phyloP scores from a whole-genome alignment of 2,888 invertebrate genomes.

The Sipha maydis region DNA sequence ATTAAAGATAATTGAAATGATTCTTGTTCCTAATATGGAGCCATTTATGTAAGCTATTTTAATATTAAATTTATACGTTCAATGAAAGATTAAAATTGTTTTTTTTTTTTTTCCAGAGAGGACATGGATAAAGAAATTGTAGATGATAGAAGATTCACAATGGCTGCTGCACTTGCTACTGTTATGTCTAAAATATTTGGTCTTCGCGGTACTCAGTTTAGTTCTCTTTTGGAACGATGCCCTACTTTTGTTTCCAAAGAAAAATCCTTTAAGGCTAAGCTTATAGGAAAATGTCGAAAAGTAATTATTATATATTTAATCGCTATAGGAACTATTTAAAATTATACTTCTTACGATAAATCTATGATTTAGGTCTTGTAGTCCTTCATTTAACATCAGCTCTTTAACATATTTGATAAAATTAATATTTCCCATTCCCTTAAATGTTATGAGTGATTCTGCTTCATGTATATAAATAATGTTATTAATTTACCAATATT shows the following conservation, averaged over 20 bases:
- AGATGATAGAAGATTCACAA: constrained; percentile 75
- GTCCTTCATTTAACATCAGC: too few relatives aligned
- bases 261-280: constrained; percentile 77
- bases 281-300: constrained; percentile 78
- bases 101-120: constrained; percentile 68
- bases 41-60: constrained; percentile 72
- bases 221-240: constrained; percentile 76
- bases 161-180: constrained; percentile 82
- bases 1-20: constrained; percentile 78
- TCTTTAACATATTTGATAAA: too few relatives aligned
- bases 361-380: too few relatives aligned
- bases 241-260: constrained; percentile 88
- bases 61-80: not conserved
- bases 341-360: too few relatives aligned
- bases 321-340: too few relatives aligned
- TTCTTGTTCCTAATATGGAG: constrained; percentile 79
- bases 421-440: too few relatives aligned
- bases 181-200: constrained; percentile 82
- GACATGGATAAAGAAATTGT: constrained; percentile 74
- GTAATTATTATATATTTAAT: constrained; percentile 66
- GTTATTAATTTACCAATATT: not conserved
- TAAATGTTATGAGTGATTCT: too few relatives aligned
- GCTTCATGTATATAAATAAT: not conserved
- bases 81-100: constrained; percentile 21
- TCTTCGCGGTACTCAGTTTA: constrained; percentile 73